These are phyloP conservation scores for Bombylius discolor DNA, from an alignment of 2,888 invertebrate species.

Conservation along the genomic window DNA sequence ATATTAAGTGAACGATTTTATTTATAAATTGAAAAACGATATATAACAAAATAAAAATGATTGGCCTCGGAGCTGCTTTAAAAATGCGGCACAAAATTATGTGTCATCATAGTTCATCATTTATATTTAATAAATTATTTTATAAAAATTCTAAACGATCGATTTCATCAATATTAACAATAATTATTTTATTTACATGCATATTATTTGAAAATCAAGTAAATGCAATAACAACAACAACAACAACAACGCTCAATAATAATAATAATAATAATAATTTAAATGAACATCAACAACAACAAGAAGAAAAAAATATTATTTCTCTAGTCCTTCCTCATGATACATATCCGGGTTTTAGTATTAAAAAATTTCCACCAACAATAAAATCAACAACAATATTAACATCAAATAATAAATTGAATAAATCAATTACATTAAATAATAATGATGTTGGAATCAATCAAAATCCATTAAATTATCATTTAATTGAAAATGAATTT, in stretches of 20 bases:
- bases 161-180: not conserved
- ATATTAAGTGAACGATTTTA: no score
- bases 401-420: not conserved
- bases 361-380: conserved; percentile 57
- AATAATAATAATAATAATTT: not conserved
- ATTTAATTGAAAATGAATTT: conserved; percentile 63
- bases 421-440: not conserved
- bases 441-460: not conserved
- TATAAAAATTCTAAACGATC: not conserved
- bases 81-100: conserved; percentile 10
- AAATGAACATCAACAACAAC: not conserved
- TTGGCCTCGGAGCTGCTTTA: conserved; percentile 9
- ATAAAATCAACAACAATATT: conserved; percentile 14
- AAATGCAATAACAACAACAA: not conserved
- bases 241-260: not conserved
- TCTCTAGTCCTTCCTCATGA: conserved; percentile 68
- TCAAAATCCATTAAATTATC: conserved; percentile 37
- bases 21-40: no score
- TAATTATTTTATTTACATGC: not conserved
- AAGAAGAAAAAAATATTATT: not conserved
- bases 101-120: not conserved
- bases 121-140: not conserved
- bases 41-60: not conserved
- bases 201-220: not conserved
- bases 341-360: conserved; percentile 77